phyloP scores from a whole-genome alignment of 2,113 vertebrate genomes.

The Xyrauchen texanus region DNA sequence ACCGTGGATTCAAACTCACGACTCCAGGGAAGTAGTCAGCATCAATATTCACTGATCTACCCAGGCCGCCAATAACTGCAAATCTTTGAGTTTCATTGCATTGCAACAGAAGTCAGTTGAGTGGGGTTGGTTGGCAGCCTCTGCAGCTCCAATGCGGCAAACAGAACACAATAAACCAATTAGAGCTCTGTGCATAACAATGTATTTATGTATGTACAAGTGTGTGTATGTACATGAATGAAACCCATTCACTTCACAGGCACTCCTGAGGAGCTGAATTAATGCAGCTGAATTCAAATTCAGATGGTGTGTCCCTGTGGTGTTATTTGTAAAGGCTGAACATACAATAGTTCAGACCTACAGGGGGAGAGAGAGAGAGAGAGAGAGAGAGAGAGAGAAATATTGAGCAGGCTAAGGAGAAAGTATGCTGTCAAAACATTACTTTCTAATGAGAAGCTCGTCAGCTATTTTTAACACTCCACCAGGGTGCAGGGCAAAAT shows the following conservation, averaged over 20 bases:
- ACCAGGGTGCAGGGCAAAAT: not conserved
- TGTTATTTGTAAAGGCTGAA: not conserved
- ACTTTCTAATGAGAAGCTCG: slow-evolving; percentile 18
- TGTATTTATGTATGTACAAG: no score
- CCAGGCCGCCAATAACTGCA: no score
- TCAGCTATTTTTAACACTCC: slow-evolving; percentile 2
- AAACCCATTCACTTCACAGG: not conserved
- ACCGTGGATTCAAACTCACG: no score
- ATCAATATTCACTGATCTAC: no score
- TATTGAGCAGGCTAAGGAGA: no score
- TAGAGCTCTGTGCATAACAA: not conserved
- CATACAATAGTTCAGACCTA: no score
- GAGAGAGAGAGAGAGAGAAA: not conserved
- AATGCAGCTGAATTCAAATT: not conserved
- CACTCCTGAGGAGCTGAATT: not conserved
- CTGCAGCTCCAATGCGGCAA: not conserved
- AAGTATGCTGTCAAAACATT: not conserved
- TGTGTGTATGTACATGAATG: not conserved
- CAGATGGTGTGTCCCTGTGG: not conserved
- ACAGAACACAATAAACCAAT: no score
- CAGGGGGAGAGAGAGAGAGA: no score
- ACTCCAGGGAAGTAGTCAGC: no score
- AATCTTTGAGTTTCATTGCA: not conserved
- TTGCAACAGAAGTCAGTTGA: not conserved
- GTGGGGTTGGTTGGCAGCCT: not conserved